phyloP scores from a whole-genome alignment of 2,888 invertebrate genomes.

The Carterocephalus palaemon region DNA sequence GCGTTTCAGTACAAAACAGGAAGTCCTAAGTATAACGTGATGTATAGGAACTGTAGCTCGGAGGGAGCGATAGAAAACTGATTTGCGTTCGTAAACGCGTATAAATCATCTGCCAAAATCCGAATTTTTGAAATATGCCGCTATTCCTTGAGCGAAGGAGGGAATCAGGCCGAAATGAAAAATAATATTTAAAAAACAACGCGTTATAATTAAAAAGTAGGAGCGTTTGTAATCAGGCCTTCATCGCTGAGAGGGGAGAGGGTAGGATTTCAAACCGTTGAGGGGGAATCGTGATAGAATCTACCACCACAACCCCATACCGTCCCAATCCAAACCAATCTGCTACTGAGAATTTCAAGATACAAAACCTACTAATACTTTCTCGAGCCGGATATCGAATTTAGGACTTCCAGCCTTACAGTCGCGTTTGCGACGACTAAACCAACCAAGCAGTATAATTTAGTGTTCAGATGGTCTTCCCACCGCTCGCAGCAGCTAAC shows the following conservation, averaged over 20 bases:
- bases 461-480: too few relatives aligned
- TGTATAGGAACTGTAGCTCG: not conserved
- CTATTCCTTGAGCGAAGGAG: conserved; percentile 1
- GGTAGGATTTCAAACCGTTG: too few relatives aligned
- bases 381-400: too few relatives aligned
- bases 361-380: too few relatives aligned
- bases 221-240: not conserved
- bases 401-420: too few relatives aligned
- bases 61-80: conserved; percentile 13
- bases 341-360: too few relatives aligned
- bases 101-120: conserved; percentile 11
- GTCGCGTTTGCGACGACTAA: too few relatives aligned
- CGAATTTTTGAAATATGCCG: conserved; percentile 13
- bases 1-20: not conserved
- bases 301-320: too few relatives aligned
- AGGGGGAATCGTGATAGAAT: too few relatives aligned
- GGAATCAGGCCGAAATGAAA: not conserved
- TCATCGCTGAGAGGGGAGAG: not conserved
- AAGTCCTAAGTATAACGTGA: not conserved
- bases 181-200: conserved; percentile 6
- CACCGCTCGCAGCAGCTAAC: too few relatives aligned
- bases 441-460: too few relatives aligned
- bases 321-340: too few relatives aligned
- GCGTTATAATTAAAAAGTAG: not conserved
- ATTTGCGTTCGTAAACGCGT: conserved; percentile 11